A percentile compares a stretch with the other conserved stretches of the same genome.
Evolutionary conservation across 2,113 vertebrate species (phyloP).

Genomic region (Cottus gobio): DNA sequence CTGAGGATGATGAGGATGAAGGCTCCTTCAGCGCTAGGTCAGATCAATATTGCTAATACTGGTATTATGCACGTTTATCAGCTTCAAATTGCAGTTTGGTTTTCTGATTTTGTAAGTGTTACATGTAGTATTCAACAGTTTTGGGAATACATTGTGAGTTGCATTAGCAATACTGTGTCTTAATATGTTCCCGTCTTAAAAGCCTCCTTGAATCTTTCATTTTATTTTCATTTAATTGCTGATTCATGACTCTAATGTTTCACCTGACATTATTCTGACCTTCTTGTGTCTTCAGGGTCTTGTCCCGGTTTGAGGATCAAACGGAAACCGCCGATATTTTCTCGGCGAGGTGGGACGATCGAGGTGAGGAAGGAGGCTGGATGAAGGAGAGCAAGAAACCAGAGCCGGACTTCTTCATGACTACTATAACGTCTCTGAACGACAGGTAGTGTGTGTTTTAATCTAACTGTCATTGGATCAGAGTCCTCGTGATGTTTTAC

Average conservation of each 20-base stretch:
- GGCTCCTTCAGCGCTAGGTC: slow-evolving; percentile 83
- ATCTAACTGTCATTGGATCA: not conserved
- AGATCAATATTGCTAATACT: not conserved
- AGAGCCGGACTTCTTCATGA: slow-evolving; percentile 82
- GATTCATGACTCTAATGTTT: not conserved
- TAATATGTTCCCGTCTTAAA: not conserved
- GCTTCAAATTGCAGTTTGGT: too few species aligned
- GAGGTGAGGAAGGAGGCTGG: slow-evolving; percentile 83
- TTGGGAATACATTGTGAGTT: not conserved
- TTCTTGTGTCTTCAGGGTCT: slow-evolving; percentile 33
- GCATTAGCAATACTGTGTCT: not conserved
- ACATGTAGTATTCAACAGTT: not conserved
- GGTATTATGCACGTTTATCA: not conserved
- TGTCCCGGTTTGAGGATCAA: slow-evolving; percentile 83
- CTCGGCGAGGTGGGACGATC: slow-evolving; percentile 87
- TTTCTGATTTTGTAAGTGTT: too few species aligned
- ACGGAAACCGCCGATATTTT: slow-evolving; percentile 80
- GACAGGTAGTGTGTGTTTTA: slow-evolving; percentile 83
- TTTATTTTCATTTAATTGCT: too few species aligned
- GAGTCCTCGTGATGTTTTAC: not conserved
- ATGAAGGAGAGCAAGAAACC: slow-evolving; percentile 83
- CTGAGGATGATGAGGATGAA: slow-evolving; percentile 83
- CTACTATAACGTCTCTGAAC: slow-evolving; percentile 76
- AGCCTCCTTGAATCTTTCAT: not conserved
- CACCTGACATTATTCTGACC: not conserved